Percentiles rank a stretch among this genome's conserved stretches.
These are phyloP conservation scores for Vulpes lagopus DNA, from an alignment of 2,113 vertebrate species.

Conservation along the genomic window DNA sequence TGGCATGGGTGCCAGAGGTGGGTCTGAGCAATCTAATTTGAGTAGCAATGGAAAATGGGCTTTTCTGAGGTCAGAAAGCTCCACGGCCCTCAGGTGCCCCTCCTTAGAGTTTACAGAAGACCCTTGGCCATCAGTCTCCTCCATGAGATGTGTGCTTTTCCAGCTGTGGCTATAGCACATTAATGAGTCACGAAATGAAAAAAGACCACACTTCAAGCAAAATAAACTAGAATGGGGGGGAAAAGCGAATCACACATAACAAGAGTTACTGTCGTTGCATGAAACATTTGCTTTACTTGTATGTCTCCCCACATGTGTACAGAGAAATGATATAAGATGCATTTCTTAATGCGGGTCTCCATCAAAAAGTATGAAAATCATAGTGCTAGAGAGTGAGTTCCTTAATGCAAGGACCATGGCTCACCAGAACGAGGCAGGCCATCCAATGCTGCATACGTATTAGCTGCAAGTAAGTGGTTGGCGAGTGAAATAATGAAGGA, in stretches of 20 bases:
- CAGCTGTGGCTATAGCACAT: neutral
- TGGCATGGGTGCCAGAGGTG: neutral
- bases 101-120: rapidly evolving
- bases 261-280: neutral
- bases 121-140: neutral
- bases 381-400: neutral
- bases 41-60: neutral
- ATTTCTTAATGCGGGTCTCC: neutral
- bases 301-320: neutral
- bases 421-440: neutral
- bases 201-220: neutral
- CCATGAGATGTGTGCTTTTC: neutral
- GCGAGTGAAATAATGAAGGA: neutral
- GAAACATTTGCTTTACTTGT: neutral
- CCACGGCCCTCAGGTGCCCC: neutral
- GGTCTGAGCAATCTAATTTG: neutral
- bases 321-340: neutral
- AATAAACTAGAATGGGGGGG: neutral
- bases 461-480: neutral
- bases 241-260: neutral
- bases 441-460: neutral
- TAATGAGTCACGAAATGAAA: neutral
- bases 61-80: neutral
- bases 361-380: neutral
- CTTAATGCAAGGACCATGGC: neutral